Evolutionary conservation across 2,797 vertebrate species (phyloP), one percentile per base, ranked within the genome.

Genomic region (Dryobates pubescens): DNA sequence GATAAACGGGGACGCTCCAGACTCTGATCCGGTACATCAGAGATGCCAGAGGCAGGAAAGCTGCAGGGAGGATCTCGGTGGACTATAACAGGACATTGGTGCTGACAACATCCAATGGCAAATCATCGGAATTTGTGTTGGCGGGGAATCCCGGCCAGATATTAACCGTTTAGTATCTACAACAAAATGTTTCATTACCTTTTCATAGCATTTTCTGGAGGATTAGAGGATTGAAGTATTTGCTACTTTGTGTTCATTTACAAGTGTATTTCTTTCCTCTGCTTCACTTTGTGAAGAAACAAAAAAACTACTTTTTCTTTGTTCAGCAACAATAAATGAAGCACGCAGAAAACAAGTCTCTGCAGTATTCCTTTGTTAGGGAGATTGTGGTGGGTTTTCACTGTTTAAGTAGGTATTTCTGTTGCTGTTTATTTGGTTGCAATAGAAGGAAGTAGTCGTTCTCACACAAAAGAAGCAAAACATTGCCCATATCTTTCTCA

Each of bases 21-120:
- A 4, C 82, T 93, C 64, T 70, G 89, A 78, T 67, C 81, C 30
- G 6, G 51, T 18, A 23, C 56, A 38, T 38, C 75, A n/a, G 64
- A 82, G 47, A 74, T 87, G 80, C 77, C 47, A 16, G 74, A 91
- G 79, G 76, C 83, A 89, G 79, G 78, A 73, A 49, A 76, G 88
- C 90, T 90, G 67, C 54, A 64, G 90, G 82, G 86, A 86, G 79
- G 81, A 77, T 95, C 93, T 89, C 88, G 1, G 81, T 73, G 90
- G 93, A 61, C 90, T 91, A 1, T 67, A 82, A 57, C 91, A 88
- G 93, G 86, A 80, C 90, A 69, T 30, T 32, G 71, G 65, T 91
- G 90, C 82, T 89, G 80, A 85, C 78, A 79, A 5, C 89, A 82
- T 90, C 95, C 95, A 92, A 91, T 94, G 90, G 89, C 90, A 93